These are phyloP conservation scores for Lagopus muta DNA, from an alignment of 2,113 vertebrate genomes.

Conservation along the genomic window DNA sequence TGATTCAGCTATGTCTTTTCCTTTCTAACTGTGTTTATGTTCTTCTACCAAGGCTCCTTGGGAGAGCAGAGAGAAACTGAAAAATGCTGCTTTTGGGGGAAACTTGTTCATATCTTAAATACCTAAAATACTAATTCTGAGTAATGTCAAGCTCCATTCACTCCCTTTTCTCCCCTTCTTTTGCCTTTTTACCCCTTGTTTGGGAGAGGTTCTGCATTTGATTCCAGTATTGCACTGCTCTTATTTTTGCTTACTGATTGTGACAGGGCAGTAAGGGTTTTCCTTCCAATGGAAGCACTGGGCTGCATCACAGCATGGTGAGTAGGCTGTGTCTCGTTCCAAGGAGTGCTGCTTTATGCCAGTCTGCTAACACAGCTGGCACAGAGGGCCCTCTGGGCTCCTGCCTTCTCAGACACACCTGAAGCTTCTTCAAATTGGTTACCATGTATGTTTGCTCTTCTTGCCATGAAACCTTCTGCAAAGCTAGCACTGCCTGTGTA, in stretches of 20 bases:
- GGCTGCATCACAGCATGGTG: background rate
- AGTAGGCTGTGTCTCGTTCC: background rate
- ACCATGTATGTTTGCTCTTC: background rate
- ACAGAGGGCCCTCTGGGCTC: background rate
- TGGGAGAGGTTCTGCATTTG: background rate
- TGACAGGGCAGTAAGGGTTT: background rate
- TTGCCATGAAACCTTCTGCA: background rate
- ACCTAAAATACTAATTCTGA: background rate
- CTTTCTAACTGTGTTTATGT: background rate
- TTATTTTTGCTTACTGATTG: background rate
- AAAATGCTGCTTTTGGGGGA: background rate
- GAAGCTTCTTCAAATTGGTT: background rate
- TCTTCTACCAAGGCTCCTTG: background rate
- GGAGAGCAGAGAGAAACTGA: background rate
- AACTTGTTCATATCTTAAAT: background rate
- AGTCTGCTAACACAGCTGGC: background rate
- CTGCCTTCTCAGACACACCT: background rate
- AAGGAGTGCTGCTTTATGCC: background rate
- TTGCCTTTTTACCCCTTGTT: background rate
- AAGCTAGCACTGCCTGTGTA: background rate
- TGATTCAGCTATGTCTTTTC: background rate
- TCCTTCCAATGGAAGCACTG: background rate
- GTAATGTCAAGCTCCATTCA: background rate
- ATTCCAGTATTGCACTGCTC: background rate
- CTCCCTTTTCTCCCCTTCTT: rapidly evolving